Conservation (phyloP, 1,140 invertebrate species). For the Brachionus rubens region DNA sequence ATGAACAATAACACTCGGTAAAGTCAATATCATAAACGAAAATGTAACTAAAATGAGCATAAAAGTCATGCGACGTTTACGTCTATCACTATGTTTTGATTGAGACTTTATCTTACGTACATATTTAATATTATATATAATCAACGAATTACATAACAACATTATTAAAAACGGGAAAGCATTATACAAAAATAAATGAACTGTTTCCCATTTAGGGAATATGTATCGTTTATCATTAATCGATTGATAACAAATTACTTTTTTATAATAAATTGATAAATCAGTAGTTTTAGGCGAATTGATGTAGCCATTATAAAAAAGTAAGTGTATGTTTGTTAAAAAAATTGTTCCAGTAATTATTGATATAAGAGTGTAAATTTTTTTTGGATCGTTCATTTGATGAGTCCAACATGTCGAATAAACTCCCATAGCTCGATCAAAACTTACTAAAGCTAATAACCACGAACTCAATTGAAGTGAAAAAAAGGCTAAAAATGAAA, state of each 20-base stretch:
- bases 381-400: conserved; percentile 3
- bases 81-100: not conserved
- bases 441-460: conserved; percentile 15
- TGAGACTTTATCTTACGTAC: not conserved
- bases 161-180: conserved; percentile 40
- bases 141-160: conserved; percentile 32
- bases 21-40: conserved; percentile 37
- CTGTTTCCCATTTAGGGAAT: conserved; percentile 44
- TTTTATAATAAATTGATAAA: not conserved
- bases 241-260: conserved; percentile 24
- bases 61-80: conserved; percentile 3
- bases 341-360: not conserved
- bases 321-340: conserved; percentile 4
- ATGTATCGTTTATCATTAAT: conserved; percentile 15
- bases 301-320: conserved; percentile 26
- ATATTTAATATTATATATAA: conserved; percentile 42
- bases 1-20: conserved; percentile 44
- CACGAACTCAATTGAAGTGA: conserved; percentile 23
- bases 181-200: conserved; percentile 45
- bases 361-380: not conserved
- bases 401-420: conserved; percentile 30
- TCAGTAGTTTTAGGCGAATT: not conserved
- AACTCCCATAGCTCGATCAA: conserved; percentile 15
- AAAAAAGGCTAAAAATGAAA: conserved; percentile 40
- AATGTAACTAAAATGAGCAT: conserved; percentile 45